Percentiles rank a stretch among this genome's conserved stretches.
phyloP scores from a whole-genome alignment of 23 tunicate genomes.

The Clavelina lepadiformis region DNA sequence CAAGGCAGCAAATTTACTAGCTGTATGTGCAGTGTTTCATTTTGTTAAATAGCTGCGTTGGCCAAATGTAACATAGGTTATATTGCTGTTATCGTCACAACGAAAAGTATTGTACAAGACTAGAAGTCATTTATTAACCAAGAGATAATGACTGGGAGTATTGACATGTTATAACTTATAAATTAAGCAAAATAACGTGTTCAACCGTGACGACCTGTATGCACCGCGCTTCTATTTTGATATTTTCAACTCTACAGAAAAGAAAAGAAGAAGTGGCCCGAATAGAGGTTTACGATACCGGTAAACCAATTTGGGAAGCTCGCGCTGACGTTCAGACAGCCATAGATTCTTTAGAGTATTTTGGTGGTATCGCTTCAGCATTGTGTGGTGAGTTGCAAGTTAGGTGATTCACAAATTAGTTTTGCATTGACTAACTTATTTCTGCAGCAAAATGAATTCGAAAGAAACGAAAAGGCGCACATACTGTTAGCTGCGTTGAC shows the following conservation, averaged over 20 bases:
- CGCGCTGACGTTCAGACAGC: conserved; percentile 87
- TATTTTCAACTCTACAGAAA: conserved; percentile 13
- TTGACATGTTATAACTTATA: background rate
- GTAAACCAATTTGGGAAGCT: conserved; percentile 97
- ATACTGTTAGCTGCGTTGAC: no score
- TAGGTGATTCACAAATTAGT: no score
- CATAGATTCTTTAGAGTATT: conserved; percentile 85
- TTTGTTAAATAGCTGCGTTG: no score
- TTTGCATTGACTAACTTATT: no score
- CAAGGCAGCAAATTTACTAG: conserved; percentile 45
- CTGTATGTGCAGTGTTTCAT: no score
- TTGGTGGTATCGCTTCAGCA: conserved; percentile 76
- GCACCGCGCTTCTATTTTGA: background rate
- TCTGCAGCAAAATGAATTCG: no score
- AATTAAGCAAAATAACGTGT: no score
- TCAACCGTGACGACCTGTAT: background rate
- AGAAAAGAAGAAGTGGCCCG: conserved; percentile 87
- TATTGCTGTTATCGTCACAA: no score
- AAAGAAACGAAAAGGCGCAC: no score
- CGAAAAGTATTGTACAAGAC: no score
- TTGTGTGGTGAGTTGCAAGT: conserved; percentile 51
- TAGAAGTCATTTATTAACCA: no score
- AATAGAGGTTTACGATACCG: conserved; percentile 80
- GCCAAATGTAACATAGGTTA: no score
- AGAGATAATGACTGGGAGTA: background rate